Percentiles rank a stretch among this genome's conserved stretches.
These are phyloP conservation scores for Mola mola DNA, from an alignment of 2,113 vertebrate species.

Conservation along the genomic window DNA sequence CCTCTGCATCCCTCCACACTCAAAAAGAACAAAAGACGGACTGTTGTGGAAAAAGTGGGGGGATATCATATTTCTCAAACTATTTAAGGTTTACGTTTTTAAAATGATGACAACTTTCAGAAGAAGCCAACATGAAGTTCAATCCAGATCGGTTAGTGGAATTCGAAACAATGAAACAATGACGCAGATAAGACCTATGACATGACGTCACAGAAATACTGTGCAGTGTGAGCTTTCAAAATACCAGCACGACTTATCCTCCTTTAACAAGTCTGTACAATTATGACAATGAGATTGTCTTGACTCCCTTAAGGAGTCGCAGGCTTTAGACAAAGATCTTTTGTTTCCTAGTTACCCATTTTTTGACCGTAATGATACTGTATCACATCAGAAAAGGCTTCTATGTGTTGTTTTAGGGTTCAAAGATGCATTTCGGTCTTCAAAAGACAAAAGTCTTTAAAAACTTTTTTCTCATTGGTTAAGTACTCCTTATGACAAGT, in stretches of 20 bases:
- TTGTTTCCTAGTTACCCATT: too few relatives aligned
- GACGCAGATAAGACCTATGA: conserved; percentile 75
- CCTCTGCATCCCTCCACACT: conserved; percentile 15
- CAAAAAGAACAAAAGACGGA: conserved; percentile 71
- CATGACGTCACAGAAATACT: conserved; percentile 67
- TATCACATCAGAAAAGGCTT: too few relatives aligned
- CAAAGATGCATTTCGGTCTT: too few relatives aligned
- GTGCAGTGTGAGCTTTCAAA: conserved; percentile 65
- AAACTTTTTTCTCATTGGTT: too few relatives aligned
- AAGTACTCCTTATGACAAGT: too few relatives aligned
- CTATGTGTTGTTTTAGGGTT: too few relatives aligned
- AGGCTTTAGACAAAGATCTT: too few relatives aligned
- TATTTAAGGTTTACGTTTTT: too few relatives aligned
- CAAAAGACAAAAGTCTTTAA: too few relatives aligned
- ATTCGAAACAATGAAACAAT: conserved; percentile 70
- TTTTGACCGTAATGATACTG: too few relatives aligned
- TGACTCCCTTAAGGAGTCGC: too few relatives aligned
- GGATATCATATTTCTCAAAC: too few relatives aligned
- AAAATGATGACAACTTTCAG: conserved; percentile 61
- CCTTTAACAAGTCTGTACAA: conserved; percentile 56
- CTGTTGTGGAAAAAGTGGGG: conserved; percentile 62
- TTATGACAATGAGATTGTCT: conserved; percentile 58
- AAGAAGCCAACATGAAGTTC: conserved; percentile 65
- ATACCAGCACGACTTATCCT: conserved; percentile 74
- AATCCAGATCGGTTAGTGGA: conserved; percentile 71